Percentiles rank a stretch among this genome's conserved stretches.
Evolutionary conservation across 2,113 vertebrate genomes (phyloP).

Genomic region (Grallaria varia): DNA sequence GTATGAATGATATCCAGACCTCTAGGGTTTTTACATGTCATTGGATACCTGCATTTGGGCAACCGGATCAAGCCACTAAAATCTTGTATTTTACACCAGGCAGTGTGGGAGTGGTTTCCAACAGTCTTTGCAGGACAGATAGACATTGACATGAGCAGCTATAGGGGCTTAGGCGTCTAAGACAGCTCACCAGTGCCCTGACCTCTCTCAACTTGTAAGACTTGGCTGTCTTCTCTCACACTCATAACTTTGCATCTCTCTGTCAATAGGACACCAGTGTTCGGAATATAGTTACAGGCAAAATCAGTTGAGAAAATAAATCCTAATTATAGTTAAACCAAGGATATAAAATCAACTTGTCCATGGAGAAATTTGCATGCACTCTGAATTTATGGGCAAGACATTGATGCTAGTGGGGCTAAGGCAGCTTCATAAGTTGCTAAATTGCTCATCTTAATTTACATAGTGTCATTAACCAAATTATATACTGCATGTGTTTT

Average conservation of each 20-base stretch:
- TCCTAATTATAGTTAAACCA: not conserved
- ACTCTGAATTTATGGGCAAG: not conserved
- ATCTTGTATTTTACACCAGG: not conserved
- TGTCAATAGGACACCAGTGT: fast-evolving
- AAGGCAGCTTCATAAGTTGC: not conserved
- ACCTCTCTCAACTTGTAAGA: fast-evolving
- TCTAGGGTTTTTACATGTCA: not conserved
- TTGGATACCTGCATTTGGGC: not conserved
- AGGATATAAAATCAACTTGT: not conserved
- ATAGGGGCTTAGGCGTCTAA: not conserved
- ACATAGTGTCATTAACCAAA: not conserved
- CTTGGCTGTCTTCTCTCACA: not conserved
- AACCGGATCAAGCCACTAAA: not conserved
- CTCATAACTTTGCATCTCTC: not conserved
- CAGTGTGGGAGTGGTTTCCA: not conserved
- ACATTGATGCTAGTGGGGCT: not conserved
- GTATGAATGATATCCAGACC: not conserved
- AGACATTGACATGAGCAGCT: not conserved
- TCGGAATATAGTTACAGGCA: not conserved
- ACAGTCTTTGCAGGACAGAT: not conserved
- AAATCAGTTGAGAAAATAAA: not conserved
- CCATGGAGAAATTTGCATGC: not conserved
- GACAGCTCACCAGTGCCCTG: not conserved
- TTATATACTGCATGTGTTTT: not conserved
- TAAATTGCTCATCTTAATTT: not conserved